Conservation (phyloP, 1,140 invertebrate species). For the Drosophila simulans region DNA sequence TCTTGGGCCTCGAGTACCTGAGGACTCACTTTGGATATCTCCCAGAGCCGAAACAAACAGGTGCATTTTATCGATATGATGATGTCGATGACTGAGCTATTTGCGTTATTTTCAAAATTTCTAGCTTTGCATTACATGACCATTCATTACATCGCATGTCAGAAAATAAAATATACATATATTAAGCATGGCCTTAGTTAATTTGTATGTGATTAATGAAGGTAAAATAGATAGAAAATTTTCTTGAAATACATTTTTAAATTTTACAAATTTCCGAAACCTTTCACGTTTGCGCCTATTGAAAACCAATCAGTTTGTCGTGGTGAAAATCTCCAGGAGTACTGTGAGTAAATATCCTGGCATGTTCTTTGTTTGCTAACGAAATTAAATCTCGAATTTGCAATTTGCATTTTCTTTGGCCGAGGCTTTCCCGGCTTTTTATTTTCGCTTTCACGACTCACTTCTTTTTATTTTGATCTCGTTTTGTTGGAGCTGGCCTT, state of each 20-base stretch:
- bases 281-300: too few relatives aligned
- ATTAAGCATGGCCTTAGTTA: neutral
- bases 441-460: slow-evolving; percentile 32
- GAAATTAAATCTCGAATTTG: slow-evolving; percentile 37
- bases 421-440: slow-evolving; percentile 15
- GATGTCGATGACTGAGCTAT: neutral
- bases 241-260: too few relatives aligned
- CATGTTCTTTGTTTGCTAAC: slow-evolving; percentile 26
- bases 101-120: neutral
- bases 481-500: slow-evolving; percentile 28
- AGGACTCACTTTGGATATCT: slow-evolving; percentile 91
- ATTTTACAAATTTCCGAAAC: too few relatives aligned
- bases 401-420: slow-evolving; percentile 17
- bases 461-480: slow-evolving; percentile 22
- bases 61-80: neutral
- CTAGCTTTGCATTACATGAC: neutral
- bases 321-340: neutral
- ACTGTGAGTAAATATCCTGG: slow-evolving; percentile 24
- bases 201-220: too few relatives aligned
- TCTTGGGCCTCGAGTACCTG: slow-evolving; percentile 98
- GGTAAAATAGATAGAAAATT: too few relatives aligned
- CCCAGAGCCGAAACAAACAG: slow-evolving; percentile 26
- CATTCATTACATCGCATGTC: neutral
- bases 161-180: neutral
- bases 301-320: slow-evolving; percentile 9